Base-by-base conservation (phyloP, 2,888 invertebrate genomes). In the Polyommatus icarus region DNA sequence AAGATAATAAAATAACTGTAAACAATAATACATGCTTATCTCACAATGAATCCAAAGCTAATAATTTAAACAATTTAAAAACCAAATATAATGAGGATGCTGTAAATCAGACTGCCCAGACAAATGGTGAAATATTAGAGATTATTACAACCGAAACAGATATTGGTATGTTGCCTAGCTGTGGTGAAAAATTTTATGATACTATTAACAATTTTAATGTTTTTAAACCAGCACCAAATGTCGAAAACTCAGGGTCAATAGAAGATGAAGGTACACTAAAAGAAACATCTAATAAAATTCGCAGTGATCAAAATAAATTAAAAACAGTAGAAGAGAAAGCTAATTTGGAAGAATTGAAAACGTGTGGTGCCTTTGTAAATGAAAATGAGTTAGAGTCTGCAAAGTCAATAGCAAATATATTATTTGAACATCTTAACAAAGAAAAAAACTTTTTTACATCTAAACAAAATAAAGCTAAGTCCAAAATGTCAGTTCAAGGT, bases 401-500 rank as follows among this genome's bases (percentile, higher is more conserved):
- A 54, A 29, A 29, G 1, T 24, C 29, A 7, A 75, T 75, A 40
- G 50, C 75, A 18, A 54, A 54, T 12, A 75, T 54, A 24, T 75
- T 75, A 29, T 54, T n/a, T 15, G 29, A 75, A 50, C 75, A 54
- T 29, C 12, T 54, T 54, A 75, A 75, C 5, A 75, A 75, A 75
- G 54, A 75, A 1, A 75, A 50, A 59, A 73, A 36, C 20, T 29
- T 57, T 57, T 59, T 32, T 57, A 36, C 72, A 72, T 57, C 29
- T 4, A 78, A 80, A 76, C 76, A 80, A 78, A 78, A 79, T 61
- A 78, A 78, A 46, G 83, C 80, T 50, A 85, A 86, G 80, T 87
- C 89, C 3, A 91, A 91, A 83, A 83, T 88, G 79, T 87, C 84
- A 82, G 86, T 88, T 78, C 90, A 91, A 83, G 91, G 90, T 67